Conservation (phyloP, 2,113 vertebrate genomes). For the Microcebus tavaratra region DNA sequence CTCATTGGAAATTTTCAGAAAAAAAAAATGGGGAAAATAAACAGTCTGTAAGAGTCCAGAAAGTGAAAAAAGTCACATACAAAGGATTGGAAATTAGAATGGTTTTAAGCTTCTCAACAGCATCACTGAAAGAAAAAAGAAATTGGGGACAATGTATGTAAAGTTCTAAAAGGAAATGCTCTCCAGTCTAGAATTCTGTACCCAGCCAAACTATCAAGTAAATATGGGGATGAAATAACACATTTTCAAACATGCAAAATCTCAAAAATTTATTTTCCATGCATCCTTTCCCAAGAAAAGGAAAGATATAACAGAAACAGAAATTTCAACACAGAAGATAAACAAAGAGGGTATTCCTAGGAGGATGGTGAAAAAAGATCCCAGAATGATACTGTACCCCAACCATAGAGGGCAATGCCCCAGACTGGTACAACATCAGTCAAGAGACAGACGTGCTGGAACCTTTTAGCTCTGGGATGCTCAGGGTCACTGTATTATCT, state of each 20-base stretch:
- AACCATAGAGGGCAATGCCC: not conserved
- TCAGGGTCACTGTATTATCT: not conserved
- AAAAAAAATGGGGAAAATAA: not conserved
- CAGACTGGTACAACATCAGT: not conserved
- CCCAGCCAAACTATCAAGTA: not conserved
- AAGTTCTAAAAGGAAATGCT: conserved; percentile 12
- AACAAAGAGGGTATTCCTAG: not conserved
- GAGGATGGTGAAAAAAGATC: not conserved
- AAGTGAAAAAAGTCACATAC: not conserved
- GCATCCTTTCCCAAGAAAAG: not conserved
- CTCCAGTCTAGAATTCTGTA: not conserved
- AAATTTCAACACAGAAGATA: not conserved
- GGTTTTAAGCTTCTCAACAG: not conserved
- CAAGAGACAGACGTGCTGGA: not conserved
- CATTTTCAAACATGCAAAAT: not conserved
- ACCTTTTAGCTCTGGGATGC: not conserved
- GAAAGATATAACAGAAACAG: not conserved
- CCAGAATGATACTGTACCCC: not conserved
- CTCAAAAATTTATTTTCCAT: not conserved
- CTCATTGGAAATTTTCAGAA: not conserved
- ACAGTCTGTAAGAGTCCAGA: not conserved
- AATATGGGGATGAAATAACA: not conserved
- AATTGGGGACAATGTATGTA: not conserved
- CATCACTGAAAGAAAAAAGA: not conserved
- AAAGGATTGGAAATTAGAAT: not conserved